Percentiles rank a stretch among this genome's conserved stretches.
phyloP scores from a whole-genome alignment of 2,113 vertebrate species.

The Vimba vimba region DNA sequence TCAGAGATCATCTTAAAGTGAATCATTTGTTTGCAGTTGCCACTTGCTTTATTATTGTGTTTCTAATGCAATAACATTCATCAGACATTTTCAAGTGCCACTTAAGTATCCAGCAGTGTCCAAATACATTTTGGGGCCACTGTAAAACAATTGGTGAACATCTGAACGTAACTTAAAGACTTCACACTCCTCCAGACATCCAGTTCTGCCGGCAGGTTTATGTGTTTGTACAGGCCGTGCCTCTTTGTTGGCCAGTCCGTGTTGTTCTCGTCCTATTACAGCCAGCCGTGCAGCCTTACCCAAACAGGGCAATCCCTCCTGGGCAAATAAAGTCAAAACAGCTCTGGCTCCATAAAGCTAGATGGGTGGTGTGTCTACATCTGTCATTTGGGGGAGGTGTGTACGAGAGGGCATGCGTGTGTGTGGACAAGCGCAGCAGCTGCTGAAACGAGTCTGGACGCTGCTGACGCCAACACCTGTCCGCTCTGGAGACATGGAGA shows the following conservation, averaged over 20 bases:
- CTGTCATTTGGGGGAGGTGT: constrained; percentile 68
- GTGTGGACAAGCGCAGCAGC: constrained; percentile 68
- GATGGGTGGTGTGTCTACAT: constrained; percentile 75
- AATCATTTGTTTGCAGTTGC: not conserved
- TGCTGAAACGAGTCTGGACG: constrained; percentile 76
- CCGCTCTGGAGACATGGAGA: constrained; percentile 72
- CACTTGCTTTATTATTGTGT: not conserved
- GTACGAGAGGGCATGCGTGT: constrained; percentile 36
- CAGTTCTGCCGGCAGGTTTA: constrained; percentile 9
- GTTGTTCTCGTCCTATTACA: constrained; percentile 35
- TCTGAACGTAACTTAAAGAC: not conserved
- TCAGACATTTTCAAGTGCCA: not conserved
- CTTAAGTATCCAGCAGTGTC: constrained; percentile 5
- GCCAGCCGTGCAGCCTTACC: constrained; percentile 47
- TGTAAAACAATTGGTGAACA: not conserved
- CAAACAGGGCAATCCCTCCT: constrained; percentile 71
- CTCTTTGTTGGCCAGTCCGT: constrained; percentile 50
- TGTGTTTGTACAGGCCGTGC: constrained; percentile 40
- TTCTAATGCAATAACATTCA: not conserved
- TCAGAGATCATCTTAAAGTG: not conserved
- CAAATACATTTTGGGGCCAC: not conserved
- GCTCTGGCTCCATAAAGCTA: constrained; percentile 75
- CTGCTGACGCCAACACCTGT: constrained; percentile 81
- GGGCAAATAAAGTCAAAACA: constrained; percentile 84
- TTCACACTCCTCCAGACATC: constrained; percentile 41